Conservation (phyloP, 2,888 invertebrate genomes). For the Rotaria sp. region DNA sequence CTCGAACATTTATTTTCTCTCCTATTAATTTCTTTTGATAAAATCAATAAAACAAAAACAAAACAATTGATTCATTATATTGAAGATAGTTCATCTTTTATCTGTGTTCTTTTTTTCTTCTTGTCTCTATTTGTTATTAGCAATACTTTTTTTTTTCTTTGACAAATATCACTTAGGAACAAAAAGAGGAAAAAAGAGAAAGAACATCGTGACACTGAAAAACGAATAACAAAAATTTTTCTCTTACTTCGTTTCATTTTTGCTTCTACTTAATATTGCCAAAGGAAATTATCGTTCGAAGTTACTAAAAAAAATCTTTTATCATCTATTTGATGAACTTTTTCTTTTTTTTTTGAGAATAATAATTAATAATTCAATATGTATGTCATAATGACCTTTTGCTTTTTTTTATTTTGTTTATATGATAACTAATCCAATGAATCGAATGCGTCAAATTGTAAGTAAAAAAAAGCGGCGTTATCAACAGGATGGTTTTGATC, state of each 20-base stretch:
- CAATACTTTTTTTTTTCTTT: neutral
- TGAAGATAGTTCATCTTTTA: neutral
- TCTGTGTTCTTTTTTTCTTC: neutral
- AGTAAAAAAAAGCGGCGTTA: conserved; percentile 38
- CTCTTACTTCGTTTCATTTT: neutral
- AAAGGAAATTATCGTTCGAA: neutral
- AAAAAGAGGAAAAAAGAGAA: neutral
- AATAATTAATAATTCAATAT: neutral
- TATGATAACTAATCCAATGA: conserved; percentile 6
- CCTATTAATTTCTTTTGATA: neutral
- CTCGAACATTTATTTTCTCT: neutral
- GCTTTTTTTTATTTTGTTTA: neutral
- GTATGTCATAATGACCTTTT: neutral
- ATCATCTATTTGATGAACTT: too few species aligned
- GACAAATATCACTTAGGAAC: neutral
- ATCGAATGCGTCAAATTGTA: conserved; percentile 30
- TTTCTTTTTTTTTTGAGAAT: neutral
- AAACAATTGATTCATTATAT: neutral
- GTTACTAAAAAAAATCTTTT: too few species aligned
- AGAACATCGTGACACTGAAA: neutral
- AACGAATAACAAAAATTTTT: neutral
- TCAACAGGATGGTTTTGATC: conserved; percentile 34
- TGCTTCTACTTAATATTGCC: neutral
- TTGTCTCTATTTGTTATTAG: neutral
- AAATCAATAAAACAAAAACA: neutral